Conservation (phyloP, 2,888 invertebrate species). For the Drosophila gaucha region DNA sequence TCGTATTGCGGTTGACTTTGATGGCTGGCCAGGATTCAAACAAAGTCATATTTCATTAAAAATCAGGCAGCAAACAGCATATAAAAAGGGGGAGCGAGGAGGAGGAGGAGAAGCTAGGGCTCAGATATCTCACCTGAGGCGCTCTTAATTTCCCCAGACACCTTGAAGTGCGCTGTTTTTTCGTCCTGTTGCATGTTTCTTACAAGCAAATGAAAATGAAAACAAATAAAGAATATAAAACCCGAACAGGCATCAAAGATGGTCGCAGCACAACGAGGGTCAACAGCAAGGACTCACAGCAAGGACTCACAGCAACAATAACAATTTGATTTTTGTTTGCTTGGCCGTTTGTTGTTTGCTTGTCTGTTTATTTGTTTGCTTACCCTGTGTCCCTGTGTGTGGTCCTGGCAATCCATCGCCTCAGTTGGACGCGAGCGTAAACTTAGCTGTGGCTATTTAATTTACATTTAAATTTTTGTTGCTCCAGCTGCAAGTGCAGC, state of each 20-base stretch:
- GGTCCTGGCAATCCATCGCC: constrained; percentile 12
- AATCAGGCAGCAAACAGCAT: constrained; percentile 34
- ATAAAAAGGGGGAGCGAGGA: neutral
- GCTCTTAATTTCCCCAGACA: constrained; percentile 73
- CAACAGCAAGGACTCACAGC: constrained; percentile 24
- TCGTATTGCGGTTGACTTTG: constrained; percentile 47
- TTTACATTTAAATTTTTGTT: constrained; percentile 30
- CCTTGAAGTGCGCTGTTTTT: constrained; percentile 43
- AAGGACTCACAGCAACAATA: constrained; percentile 50
- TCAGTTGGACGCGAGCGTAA: neutral
- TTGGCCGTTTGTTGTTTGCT: constrained; percentile 48
- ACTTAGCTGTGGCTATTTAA: constrained; percentile 13
- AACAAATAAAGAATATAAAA: constrained; percentile 33
- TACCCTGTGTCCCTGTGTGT: constrained; percentile 10
- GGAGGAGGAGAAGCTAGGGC: neutral
- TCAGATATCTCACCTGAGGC: constrained; percentile 67
- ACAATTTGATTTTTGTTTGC: constrained; percentile 74
- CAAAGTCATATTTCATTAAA: constrained; percentile 70
- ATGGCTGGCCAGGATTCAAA: constrained; percentile 15
- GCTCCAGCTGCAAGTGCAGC: constrained; percentile 52
- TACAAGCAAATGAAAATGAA: constrained; percentile 39
- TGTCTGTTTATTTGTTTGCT: constrained; percentile 47
- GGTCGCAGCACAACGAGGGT: constrained; percentile 30
- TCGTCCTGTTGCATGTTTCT: constrained; percentile 29
- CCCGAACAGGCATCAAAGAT: constrained; percentile 15